A percentile compares a stretch with the other conserved stretches of the same genome.
These are phyloP conservation scores for Lagodon rhomboides DNA, from an alignment of 2,797 vertebrate species.

Conservation along the genomic window DNA sequence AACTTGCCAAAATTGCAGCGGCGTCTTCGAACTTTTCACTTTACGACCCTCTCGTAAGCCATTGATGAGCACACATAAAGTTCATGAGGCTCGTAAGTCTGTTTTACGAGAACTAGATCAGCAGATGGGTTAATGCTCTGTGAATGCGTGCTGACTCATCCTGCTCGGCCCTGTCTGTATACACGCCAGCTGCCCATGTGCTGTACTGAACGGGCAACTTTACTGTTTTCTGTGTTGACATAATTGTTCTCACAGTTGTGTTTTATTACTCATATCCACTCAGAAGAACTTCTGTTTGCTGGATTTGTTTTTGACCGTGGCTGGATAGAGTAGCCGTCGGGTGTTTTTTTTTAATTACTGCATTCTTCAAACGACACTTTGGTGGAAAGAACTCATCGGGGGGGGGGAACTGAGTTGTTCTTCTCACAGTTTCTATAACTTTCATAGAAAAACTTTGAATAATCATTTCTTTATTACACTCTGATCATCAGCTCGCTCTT, in stretches of 20 bases:
- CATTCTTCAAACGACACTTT: slow-evolving; percentile 18
- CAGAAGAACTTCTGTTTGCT: slow-evolving; percentile 14
- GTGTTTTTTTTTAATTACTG: slow-evolving; percentile 5
- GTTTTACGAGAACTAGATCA: slow-evolving; percentile 65
- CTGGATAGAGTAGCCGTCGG: slow-evolving; percentile 29
- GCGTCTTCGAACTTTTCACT: slow-evolving; percentile 63
- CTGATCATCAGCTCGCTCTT: not conserved
- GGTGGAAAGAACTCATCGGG: slow-evolving; percentile 8
- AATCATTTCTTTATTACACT: not conserved
- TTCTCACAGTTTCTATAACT: not conserved
- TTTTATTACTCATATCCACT: slow-evolving; percentile 45
- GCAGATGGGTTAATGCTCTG: slow-evolving; percentile 74
- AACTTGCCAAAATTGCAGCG: slow-evolving; percentile 49
- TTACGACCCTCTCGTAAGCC: slow-evolving; percentile 66
- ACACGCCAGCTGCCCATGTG: slow-evolving; percentile 37
- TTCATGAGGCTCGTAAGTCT: slow-evolving; percentile 71
- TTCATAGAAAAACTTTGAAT: not conserved
- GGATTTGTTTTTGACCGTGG: slow-evolving; percentile 21
- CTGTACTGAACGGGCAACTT: slow-evolving; percentile 56
- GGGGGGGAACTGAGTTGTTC: not conserved
- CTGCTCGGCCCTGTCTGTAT: slow-evolving; percentile 19
- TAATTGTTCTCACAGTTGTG: slow-evolving; percentile 27
- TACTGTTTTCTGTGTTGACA: slow-evolving; percentile 49
- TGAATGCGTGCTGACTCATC: slow-evolving; percentile 75
- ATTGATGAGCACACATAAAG: slow-evolving; percentile 66